Evolutionary conservation across 2,113 vertebrate genomes (phyloP), one percentile per base, ranked within the genome.

Genomic region (Nerophis ophidion): DNA sequence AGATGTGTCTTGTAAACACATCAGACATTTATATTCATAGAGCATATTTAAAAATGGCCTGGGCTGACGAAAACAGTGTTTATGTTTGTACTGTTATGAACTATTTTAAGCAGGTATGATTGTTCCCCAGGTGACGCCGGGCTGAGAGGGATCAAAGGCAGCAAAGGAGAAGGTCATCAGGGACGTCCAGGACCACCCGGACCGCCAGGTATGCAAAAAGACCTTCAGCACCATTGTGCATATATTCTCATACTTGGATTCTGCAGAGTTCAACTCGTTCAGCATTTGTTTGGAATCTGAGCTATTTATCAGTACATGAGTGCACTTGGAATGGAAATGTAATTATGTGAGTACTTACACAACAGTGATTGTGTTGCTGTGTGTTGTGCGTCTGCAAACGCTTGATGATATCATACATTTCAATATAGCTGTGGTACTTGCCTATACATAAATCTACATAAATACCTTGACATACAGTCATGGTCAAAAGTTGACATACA

Each of bases 141-240:
- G 62, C 57, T 49, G 16, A 85, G 70, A 68, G 91, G 91, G 7
- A 72, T 82, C 11, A 91, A 91, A 79, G 91, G 91, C 48, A 79
- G 55, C 62, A 89, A 89, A 77, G 90, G 89, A 26, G 90, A 92
- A 61, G 76, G 86, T 60, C 71, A 82, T 38, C 57, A 12, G 14
- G 91, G 91, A 68, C 79, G 83, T 14, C 79, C 85, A 17, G 91
- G 90, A 57, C 76, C 77, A 54, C 80, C 86, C 50, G 91, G 91
- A 60, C 86, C 64, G 61, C 68, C 83, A 81, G 91, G 90, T 92
- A 74, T 70, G 68, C 14, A 33, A 58, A 71, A 55, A 60, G 8
- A 60, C n/a, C 42, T 57, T 26, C n/a, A 2, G 2, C 26, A 4
- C 57, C 4, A 51, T 5, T 2, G n/a, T 50, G 26, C 10, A 9